Base-by-base conservation (phyloP, 2,888 invertebrate genomes). In the Pantelozetes paolii region DNA sequence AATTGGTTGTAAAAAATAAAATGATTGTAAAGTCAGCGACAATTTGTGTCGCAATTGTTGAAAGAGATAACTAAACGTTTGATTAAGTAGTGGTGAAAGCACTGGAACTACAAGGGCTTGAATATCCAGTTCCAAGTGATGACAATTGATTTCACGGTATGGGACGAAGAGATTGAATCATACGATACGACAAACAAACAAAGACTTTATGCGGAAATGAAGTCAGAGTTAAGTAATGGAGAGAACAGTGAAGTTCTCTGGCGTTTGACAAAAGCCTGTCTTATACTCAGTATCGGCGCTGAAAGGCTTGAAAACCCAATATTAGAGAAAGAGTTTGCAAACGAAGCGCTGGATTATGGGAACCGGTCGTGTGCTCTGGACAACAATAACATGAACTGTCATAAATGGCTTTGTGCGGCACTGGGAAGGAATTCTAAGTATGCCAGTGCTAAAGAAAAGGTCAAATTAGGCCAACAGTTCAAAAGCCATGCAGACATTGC, bases 401-500 rank as follows among this genome's bases (percentile, higher is more conserved):
- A 45, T 26, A 69, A 69, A 23, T 69, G 69, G 69, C 45, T 40
- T 42, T 69, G 69, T 26, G 45, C 42, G 15, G 23, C 69, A 18
- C 26, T 42, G 2, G 69, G 69, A 28, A 87, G 85, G 79, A 64
- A 36, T 11, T 9, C 64, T 23, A 57, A 57, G 8, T 64, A 36
- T 36, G 84, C 87, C 72, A 82, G 86, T 0, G 84, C 84, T 2
- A 86, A 86, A 79, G 88, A 89, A 57, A 88, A 86, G 82, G 88
- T 90, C 71, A 81, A 84, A 77, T 87, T 87, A 81, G 89, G 89
- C 0, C 85, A 85, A 79, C 79, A 83, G 28, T 90, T 89, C 79
- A 89, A 88, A 82, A 83, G 87, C 76, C 89, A 90, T 80, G 85
- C 90, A 59, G 87, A 88, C 79, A 84, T 83, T 78, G 89, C 90